Base-by-base conservation (phyloP, 2,113 vertebrate species). In the Mesocricetus auratus region DNA sequence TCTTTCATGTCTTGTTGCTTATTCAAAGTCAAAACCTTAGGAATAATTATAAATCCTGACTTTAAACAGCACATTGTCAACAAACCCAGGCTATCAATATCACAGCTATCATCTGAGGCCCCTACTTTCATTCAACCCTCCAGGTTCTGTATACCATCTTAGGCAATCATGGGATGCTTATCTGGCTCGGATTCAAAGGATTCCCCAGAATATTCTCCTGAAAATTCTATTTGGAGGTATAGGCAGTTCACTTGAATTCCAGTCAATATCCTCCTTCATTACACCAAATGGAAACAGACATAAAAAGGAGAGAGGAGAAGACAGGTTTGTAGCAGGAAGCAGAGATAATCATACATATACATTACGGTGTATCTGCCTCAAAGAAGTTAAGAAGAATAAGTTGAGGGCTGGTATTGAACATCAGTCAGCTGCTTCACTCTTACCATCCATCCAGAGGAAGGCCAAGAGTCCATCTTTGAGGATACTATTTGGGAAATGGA, bases 21-120 rank as follows among this genome's bases (percentile, higher is more conserved):
- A 99, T 99, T 99, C 99, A 97, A 64, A 98, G 99, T 99, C 99
- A 99, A 99, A 98, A 99, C 99, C 99, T 98, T 99, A 99, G 99
- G 98, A 99, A 99, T 99, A 99, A 99, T 99, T 98, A 97, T 96
- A 99, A 99, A 99, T 99, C 98, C 98, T 99, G 98, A 98, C 98
- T 99, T 98, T 99, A 98, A 99, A 96, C 96, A 98, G 92, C 95
- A 98, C 97, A 99, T 98, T 99, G 98, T 99, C 99, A 99, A 99
- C 98, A 98, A 99, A 99, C 98, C 98, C 21, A 96, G 98, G 97
- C 98, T 98, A 99, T 99, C 99, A 99, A 99, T 99, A 17, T 29
- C 26, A 99, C 99, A 99, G 99, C 99, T 99, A 99, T 99, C 99
- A 99, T 97, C 98, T 98, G 98, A 98, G 93, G 47, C 39, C 39